Base-by-base conservation (phyloP, 64 coral and sea anemone genomes). In the Cladopsammia gracilis region DNA sequence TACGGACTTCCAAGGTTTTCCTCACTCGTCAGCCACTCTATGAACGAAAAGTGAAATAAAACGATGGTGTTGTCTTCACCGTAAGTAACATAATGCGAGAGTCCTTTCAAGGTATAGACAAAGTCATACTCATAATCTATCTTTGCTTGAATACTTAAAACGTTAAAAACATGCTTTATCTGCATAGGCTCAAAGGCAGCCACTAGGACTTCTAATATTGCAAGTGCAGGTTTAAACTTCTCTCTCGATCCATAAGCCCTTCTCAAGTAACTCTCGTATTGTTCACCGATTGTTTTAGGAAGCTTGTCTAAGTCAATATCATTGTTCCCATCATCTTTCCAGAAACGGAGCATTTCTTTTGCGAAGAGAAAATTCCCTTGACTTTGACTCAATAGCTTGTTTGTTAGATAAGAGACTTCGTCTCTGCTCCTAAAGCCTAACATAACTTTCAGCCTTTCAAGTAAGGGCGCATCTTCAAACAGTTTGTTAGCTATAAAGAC, bases 361-460 rank as follows among this genome's bases (percentile, higher is more conserved):
- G 85, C 86, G 75, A 90, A 97, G 0, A 94, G 64, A 72, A 94
- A 94, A 44, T 97, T 97, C 1, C 95, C 95, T 78, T 97, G 87
- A 70, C 95, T 97, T 91, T 91, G 79, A 48, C 19, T 43, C 42
- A 83, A 18, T 83, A 83, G 18, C 43, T n/a, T 93, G 19, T 91
- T 85, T 4, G 61, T 71, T 62, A 97, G 24, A 48, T n/a, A 64
- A 7, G 79, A 64, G 60, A 51, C 19, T 13, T 45, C 79, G 19
- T 83, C 79, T n/a, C 34, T 45, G 24, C 60, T 65, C 4, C 25
- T 44, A 3, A 65, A 43, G 43, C 79, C 60, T 10, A 82, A 48
- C 34, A 48, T 64, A 65, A 47, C 5, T 60, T 83, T 83, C 43
- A 83, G 26, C 5, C 59, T 64, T n/a, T 22, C 59, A 43, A 80